Evolutionary conservation across 2,797 vertebrate species (phyloP).

Genomic region (Alauda arvensis): DNA sequence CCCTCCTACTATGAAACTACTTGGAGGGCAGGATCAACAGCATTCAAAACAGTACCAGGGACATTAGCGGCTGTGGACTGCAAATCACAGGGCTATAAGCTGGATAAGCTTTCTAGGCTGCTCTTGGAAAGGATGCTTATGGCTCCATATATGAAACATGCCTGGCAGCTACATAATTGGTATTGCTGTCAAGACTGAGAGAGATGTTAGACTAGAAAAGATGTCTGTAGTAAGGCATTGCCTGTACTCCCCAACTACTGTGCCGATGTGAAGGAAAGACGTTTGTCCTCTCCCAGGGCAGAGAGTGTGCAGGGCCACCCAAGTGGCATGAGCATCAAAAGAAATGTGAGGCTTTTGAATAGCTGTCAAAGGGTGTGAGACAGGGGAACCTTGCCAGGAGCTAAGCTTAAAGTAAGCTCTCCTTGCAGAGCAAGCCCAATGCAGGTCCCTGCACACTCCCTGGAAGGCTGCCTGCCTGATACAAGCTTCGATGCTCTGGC

Average conservation of each 20-base stretch:
- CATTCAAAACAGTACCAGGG: background rate
- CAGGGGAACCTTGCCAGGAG: background rate
- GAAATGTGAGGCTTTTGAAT: background rate
- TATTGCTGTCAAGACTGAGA: background rate
- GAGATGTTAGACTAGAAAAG: background rate
- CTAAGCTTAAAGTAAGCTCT: background rate
- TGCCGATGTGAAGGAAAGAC: background rate
- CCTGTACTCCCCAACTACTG: background rate
- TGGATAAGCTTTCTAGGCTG: background rate
- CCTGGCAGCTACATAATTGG: background rate
- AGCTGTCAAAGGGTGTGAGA: background rate
- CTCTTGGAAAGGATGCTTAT: background rate
- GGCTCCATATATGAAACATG: background rate
- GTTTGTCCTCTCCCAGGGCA: rapidly evolving
- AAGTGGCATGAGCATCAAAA: background rate
- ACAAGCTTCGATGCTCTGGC: rapidly evolving
- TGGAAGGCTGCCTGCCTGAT: background rate
- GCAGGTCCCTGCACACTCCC: background rate
- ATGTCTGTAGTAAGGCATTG: background rate
- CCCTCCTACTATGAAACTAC: background rate
- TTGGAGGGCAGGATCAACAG: background rate
- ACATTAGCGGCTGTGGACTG: background rate
- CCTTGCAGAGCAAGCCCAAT: background rate
- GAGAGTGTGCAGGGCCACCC: rapidly evolving
- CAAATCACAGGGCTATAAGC: background rate